A percentile compares a stretch with the other conserved stretches of the same genome.
Conservation (phyloP, 2,888 invertebrate genomes). For the Metopia argyrocephala region DNA sequence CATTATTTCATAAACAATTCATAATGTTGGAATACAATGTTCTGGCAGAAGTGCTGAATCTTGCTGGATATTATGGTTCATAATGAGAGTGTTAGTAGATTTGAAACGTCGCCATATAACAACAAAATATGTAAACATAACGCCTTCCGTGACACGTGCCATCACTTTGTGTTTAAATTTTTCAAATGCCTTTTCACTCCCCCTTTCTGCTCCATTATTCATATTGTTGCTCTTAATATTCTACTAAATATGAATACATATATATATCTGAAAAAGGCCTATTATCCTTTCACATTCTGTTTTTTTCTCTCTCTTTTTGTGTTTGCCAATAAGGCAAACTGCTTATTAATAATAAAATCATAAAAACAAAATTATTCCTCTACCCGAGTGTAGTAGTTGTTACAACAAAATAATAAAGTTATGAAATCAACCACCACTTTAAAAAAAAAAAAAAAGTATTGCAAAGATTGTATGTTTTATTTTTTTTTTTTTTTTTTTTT, state of each 20-base stretch:
- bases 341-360: constrained; percentile 64
- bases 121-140: constrained; percentile 74
- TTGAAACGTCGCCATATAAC: constrained; percentile 60
- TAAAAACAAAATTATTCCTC: constrained; percentile 53
- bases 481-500: too few relatives aligned
- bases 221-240: not conserved
- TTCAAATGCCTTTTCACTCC: constrained; percentile 42
- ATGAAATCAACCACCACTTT: constrained; percentile 61
- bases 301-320: constrained; percentile 61
- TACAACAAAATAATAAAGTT: constrained; percentile 57
- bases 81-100: not conserved
- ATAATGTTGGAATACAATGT: constrained; percentile 26
- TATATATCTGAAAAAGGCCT: constrained; percentile 17
- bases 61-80: constrained; percentile 47
- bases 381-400: constrained; percentile 9
- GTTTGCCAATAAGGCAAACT: constrained; percentile 60
- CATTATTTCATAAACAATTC: constrained; percentile 56
- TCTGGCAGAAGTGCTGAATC: constrained; percentile 43
- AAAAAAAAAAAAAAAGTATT: not conserved
- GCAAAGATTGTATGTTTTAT: not conserved
- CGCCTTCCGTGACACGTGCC: constrained; percentile 74
- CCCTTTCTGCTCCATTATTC: not conserved
- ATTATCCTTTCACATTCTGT: constrained; percentile 55
- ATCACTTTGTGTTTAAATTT: constrained; percentile 64
- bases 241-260: too few relatives aligned